Evolutionary conservation across 2,797 vertebrate species (phyloP), one percentile per base, ranked within the genome.

Genomic region (Galago senegalensis): DNA sequence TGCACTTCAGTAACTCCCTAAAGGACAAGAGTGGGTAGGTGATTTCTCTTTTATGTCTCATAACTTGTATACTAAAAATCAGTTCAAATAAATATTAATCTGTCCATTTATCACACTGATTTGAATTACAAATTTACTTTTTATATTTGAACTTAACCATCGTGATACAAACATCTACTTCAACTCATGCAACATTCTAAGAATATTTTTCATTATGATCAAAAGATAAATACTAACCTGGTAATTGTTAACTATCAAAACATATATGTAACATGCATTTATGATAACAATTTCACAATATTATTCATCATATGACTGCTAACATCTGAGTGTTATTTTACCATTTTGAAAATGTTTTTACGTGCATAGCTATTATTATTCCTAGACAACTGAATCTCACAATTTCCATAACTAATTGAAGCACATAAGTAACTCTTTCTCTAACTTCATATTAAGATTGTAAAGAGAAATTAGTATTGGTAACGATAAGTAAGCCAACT

Each of bases 21-120:
- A 91, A 40, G 63, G 89, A 61, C 2, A 37, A 49, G 34, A 14
- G 13, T 84, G 25, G 83, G 34, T 92, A 60, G 94, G 10, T 90
- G 25, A 87, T 53, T 91, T 37, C 12, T 7, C 6, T 96, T 94
- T 87, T 13, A 79, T 72, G 27, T 88, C 40, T 80, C 31, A 67
- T 53, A 90, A 65, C 21, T 56, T 4, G 0, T 18, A 82, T 75
- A 73, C 63, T 56, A 87, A 60, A 3, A 27, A 12, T 94, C 21
- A 23, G 2, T 75, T 86, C 87, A 94, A 82, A 93, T 88, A 96
- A 95, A 87, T 87, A 84, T 75, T 84, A 92, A 85, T 77, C 7
- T 82, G 12, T 3, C 14, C 10, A 76, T 46, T 88, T 83, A 16
- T 3, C 69, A 34, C 8, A 27, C 6, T 84, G 31, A 80, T 87